These are phyloP conservation scores for Xanthia togata DNA, from an alignment of 2,888 invertebrate genomes.

Conservation along the genomic window DNA sequence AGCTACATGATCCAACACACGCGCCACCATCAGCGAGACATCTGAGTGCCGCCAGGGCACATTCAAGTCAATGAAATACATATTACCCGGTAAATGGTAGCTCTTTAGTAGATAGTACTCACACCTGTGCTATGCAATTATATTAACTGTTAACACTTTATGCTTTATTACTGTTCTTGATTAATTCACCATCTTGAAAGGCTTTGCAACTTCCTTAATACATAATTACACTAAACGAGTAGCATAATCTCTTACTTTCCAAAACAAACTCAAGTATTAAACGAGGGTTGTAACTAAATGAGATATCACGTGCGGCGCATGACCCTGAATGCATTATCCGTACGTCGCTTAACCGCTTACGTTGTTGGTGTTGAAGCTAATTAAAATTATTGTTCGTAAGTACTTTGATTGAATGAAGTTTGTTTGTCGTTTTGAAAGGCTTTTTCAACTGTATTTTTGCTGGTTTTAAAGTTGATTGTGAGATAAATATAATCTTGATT, in stretches of 20 bases:
- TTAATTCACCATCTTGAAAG: no score
- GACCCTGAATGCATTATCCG: slow-evolving; percentile 56
- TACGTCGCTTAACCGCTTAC: slow-evolving; percentile 13
- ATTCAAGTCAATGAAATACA: no score
- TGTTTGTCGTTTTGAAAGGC: not conserved
- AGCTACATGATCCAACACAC: no score
- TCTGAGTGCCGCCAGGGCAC: no score
- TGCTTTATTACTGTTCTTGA: no score
- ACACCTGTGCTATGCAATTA: no score
- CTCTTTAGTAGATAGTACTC: no score
- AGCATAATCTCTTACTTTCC: not conserved
- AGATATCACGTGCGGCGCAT: slow-evolving; percentile 52
- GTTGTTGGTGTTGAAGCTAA: slow-evolving; percentile 41
- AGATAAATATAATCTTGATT: no score
- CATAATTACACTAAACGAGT: not conserved
- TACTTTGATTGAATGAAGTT: slow-evolving; percentile 14
- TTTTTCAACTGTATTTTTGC: not conserved
- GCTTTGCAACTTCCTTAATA: not conserved
- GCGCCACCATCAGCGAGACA: no score
- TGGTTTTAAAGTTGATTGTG: not conserved
- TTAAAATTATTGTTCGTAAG: slow-evolving; percentile 51
- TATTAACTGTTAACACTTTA: not conserved
- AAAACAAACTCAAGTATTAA: slow-evolving; percentile 30
- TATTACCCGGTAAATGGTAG: no score
- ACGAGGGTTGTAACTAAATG: slow-evolving; percentile 42